Percentiles rank a stretch among this genome's conserved stretches.
Conservation (phyloP, 2,113 vertebrate genomes). For the Kobus ellipsiprymnus region DNA sequence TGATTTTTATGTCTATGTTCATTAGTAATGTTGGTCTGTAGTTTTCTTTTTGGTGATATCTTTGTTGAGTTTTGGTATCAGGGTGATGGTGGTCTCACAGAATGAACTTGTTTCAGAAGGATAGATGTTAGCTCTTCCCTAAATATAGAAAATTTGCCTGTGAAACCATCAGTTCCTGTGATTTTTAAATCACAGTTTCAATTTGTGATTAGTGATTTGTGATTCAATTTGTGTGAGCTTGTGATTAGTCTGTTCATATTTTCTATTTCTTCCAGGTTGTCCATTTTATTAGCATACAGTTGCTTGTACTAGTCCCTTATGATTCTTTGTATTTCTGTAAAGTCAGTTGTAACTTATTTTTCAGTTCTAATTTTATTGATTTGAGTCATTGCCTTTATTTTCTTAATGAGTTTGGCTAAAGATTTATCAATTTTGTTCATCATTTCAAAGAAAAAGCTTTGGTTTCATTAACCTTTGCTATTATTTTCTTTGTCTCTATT, state of each 20-base stretch:
- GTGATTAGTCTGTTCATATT: neutral
- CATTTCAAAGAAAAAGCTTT: neutral
- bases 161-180: neutral
- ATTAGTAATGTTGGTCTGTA: neutral
- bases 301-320: neutral
- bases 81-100: neutral
- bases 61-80: neutral
- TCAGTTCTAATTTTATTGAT: neutral
- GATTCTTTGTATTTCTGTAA: neutral
- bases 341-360: neutral
- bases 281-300: neutral
- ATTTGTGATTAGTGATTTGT: neutral
- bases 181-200: neutral
- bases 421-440: neutral
- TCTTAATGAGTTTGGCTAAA: neutral
- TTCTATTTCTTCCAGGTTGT: neutral
- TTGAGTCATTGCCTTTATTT: neutral
- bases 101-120: neutral
- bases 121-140: neutral
- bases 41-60: neutral
- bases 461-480: neutral
- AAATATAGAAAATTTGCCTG: neutral
- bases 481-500: neutral
- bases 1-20: neutral
- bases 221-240: neutral